Evolutionary conservation across 2,113 vertebrate genomes (phyloP).

Genomic region (Charina bottae): DNA sequence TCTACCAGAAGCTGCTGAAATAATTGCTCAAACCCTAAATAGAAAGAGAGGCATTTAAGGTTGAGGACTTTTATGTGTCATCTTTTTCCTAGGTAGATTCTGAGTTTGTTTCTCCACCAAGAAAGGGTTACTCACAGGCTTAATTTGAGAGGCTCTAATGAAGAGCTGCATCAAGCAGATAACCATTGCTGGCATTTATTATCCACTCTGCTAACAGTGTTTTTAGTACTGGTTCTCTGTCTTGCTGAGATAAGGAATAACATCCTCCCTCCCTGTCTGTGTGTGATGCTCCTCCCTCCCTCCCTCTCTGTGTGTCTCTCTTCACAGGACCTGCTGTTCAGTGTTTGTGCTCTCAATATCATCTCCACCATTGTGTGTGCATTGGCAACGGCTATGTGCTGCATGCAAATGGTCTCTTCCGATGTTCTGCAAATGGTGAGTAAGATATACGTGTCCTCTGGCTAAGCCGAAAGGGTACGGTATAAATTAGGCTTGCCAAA

Average conservation of each 20-base stretch:
- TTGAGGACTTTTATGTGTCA: background rate
- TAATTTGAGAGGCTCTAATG: conserved; percentile 18
- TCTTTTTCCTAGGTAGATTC: background rate
- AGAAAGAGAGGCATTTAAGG: background rate
- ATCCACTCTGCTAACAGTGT: conserved; percentile 24
- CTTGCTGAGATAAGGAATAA: conserved; percentile 47
- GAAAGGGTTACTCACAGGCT: background rate
- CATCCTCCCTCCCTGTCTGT: conserved; percentile 21
- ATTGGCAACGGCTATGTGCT: conserved; percentile 97
- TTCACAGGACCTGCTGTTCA: conserved; percentile 93
- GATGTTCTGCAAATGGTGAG: conserved; percentile 98
- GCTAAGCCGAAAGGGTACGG: background rate
- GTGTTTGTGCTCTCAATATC: conserved; percentile 96
- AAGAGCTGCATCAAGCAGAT: background rate
- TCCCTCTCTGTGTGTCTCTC: too few relatives aligned
- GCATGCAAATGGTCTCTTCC: conserved; percentile 99
- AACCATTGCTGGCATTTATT: conserved; percentile 25
- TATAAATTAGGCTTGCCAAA: background rate
- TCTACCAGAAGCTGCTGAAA: background rate
- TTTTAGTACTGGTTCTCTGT: conserved; percentile 23
- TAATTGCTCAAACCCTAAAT: background rate
- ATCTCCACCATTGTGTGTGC: conserved; percentile 98
- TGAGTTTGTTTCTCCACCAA: background rate
- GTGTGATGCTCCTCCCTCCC: conserved; percentile 21
- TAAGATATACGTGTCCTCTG: conserved; percentile 24